A percentile compares a stretch with the other conserved stretches of the same genome.
Evolutionary conservation across 2,888 invertebrate genomes (phyloP).

Genomic region (Cremastinae sp.): DNA sequence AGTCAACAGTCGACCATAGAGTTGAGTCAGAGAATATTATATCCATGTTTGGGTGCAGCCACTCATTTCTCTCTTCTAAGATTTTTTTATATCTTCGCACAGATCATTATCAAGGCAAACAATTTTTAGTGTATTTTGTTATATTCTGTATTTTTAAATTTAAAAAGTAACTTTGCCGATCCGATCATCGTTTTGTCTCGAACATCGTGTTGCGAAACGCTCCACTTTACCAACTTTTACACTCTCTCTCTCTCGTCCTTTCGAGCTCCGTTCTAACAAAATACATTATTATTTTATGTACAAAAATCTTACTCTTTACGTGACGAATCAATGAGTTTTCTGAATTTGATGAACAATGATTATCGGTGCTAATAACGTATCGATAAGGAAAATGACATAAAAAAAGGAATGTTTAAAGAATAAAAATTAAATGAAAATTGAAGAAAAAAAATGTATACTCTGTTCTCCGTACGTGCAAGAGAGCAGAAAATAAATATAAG

Average conservation of each 20-base stretch:
- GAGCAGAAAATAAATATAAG: constrained; percentile 4
- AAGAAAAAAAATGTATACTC: background rate
- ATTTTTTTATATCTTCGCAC: constrained; percentile 48
- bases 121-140: constrained; percentile 19
- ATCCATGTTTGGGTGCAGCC: constrained; percentile 37
- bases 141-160: constrained; percentile 9
- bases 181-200: constrained; percentile 28
- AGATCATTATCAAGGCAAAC: constrained; percentile 52
- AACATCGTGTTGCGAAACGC: constrained; percentile 9
- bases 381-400: background rate
- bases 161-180: constrained; percentile 33
- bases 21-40: constrained; percentile 43
- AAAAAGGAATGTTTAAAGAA: background rate
- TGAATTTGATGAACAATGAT: background rate
- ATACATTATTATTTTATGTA: too few species aligned
- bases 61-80: constrained; percentile 40
- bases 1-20: constrained; percentile 52
- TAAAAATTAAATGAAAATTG: background rate
- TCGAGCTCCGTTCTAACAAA: too few species aligned
- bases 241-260: too few species aligned
- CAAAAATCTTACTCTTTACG: background rate
- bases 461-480: background rate
- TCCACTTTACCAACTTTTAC: background rate
- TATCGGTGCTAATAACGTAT: background rate
- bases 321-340: background rate